phyloP scores from a whole-genome alignment of 1,140 invertebrate genomes.

The Anthonomus grandis region DNA sequence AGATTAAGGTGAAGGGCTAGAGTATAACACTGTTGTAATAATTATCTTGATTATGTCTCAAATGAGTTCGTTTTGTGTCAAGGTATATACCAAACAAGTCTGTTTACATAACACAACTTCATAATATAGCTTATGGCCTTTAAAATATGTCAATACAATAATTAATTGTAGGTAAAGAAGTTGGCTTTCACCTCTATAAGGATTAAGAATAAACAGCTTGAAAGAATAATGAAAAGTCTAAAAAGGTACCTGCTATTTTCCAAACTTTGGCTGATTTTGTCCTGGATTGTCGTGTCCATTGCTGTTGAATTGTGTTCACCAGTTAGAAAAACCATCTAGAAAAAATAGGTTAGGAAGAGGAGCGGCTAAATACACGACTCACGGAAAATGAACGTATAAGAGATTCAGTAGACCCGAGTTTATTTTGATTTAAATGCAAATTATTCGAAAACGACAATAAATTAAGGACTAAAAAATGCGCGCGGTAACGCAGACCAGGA shows the following conservation, averaged over 20 bases:
- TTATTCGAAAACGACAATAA: too few relatives aligned
- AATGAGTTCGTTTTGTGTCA: slow-evolving; percentile 10
- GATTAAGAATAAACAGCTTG: slow-evolving; percentile 8
- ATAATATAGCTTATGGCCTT: too few relatives aligned
- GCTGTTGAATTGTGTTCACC: slow-evolving; percentile 6
- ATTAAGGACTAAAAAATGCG: too few relatives aligned
- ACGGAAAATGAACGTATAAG: background rate
- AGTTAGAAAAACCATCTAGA: slow-evolving; percentile 15
- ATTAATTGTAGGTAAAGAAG: slow-evolving; percentile 21
- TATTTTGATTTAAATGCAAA: too few relatives aligned
- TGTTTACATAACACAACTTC: slow-evolving; percentile 35
- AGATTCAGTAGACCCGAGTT: too few relatives aligned
- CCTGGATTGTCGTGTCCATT: slow-evolving; percentile 37
- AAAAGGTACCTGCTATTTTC: slow-evolving; percentile 40
- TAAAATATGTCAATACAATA: slow-evolving; percentile 37
- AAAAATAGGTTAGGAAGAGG: slow-evolving; percentile 11
- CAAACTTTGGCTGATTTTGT: slow-evolving; percentile 40
- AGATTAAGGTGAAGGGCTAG: too few relatives aligned
- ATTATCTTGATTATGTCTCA: too few relatives aligned
- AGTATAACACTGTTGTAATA: too few relatives aligned
- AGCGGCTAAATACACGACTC: slow-evolving; percentile 16
- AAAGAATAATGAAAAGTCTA: background rate
- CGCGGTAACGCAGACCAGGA: too few relatives aligned
- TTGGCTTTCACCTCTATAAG: slow-evolving; percentile 32
- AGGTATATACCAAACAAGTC: slow-evolving; percentile 12